A percentile compares a stretch with the other conserved stretches of the same genome.
phyloP scores from a whole-genome alignment of 2,797 vertebrate genomes.

The Corythornis leucogaster region DNA sequence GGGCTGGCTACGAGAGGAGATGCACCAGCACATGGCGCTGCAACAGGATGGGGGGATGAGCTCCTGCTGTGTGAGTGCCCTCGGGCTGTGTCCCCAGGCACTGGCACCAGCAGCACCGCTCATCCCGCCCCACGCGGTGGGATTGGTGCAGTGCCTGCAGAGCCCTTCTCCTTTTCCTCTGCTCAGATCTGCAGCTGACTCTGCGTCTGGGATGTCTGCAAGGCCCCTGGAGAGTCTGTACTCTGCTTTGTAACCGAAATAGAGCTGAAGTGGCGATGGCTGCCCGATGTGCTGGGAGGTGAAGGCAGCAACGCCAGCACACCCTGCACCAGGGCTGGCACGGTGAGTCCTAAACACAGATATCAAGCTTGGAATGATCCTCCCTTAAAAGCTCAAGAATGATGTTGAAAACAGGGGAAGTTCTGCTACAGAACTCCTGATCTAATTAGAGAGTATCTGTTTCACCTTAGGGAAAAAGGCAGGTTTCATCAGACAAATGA shows the following conservation, averaged over 20 bases:
- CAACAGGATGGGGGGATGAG: not conserved
- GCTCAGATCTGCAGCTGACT: not conserved
- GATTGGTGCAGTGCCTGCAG: not conserved
- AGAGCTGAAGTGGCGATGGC: not conserved
- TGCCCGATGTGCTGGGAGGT: not conserved
- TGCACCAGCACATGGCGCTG: rapidly evolving
- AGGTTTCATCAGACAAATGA: conserved; percentile 48
- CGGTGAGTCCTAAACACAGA: not conserved
- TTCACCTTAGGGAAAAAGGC: conserved; percentile 43
- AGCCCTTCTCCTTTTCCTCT: not conserved
- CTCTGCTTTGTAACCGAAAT: not conserved
- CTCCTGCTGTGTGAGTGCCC: not conserved
- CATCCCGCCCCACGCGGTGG: not conserved
- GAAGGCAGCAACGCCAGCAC: not conserved
- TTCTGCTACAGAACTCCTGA: not conserved
- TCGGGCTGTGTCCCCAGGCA: not conserved
- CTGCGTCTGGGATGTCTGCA: not conserved
- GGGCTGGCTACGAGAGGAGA: not conserved
- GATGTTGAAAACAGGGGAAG: not conserved
- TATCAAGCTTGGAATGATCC: not conserved
- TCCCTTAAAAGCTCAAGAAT: not conserved
- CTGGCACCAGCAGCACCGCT: not conserved
- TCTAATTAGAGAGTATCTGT: conserved; percentile 38
- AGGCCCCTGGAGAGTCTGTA: not conserved
- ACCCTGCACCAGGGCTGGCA: not conserved